Percentiles rank a stretch among this genome's conserved stretches.
Evolutionary conservation across 2,113 vertebrate genomes (phyloP).

Genomic region (Bos javanicus): DNA sequence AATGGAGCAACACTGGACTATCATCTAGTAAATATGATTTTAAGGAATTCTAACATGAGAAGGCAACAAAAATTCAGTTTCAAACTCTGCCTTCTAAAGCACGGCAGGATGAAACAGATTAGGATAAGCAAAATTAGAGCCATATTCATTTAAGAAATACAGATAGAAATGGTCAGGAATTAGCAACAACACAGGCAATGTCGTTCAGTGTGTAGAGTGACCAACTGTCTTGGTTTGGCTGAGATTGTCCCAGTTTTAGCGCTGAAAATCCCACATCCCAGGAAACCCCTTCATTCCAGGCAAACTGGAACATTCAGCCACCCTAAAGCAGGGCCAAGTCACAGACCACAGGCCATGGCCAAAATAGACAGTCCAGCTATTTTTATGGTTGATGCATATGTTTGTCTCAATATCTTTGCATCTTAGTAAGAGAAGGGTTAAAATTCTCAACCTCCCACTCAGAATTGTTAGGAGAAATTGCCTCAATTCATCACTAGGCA

Average conservation of each 20-base stretch:
- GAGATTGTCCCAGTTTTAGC: background rate
- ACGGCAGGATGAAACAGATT: background rate
- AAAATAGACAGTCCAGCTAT: background rate
- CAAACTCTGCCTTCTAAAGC: conserved; percentile 17
- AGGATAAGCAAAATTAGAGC: background rate
- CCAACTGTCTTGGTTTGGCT: background rate
- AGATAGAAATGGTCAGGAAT: background rate
- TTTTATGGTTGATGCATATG: background rate
- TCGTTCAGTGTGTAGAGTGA: background rate
- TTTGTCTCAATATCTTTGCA: conserved; percentile 10
- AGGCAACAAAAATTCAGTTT: background rate
- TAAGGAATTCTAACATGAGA: background rate
- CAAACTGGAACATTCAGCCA: background rate
- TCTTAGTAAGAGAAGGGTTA: conserved; percentile 53
- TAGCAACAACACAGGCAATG: background rate
- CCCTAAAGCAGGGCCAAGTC: background rate
- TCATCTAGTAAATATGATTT: background rate
- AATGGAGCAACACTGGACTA: background rate
- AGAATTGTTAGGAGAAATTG: conserved; percentile 37
- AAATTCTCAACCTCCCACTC: conserved; percentile 40
- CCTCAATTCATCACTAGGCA: conserved; percentile 50
- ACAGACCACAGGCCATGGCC: background rate
- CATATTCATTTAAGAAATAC: background rate
- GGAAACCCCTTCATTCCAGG: background rate
- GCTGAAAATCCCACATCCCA: background rate